These are phyloP conservation scores for Epinephelus coioides DNA, from an alignment of 2,797 vertebrate species.

Conservation along the genomic window DNA sequence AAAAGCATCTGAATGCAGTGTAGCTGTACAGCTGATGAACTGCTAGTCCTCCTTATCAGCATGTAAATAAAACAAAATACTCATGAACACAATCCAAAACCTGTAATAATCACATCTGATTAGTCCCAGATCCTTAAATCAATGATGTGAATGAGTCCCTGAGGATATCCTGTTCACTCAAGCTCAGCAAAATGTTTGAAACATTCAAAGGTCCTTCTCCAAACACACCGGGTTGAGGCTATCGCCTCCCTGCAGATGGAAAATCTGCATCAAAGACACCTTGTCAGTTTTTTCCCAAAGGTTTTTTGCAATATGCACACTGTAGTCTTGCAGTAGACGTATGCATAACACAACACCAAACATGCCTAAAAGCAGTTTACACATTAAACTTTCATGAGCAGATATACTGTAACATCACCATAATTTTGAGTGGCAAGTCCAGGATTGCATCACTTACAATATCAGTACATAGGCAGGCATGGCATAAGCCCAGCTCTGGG, in stretches of 20 bases:
- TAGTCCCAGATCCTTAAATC: slow-evolving; percentile 4
- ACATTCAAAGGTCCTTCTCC: neutral
- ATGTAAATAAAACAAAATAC: neutral
- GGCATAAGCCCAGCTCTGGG: slow-evolving; percentile 52
- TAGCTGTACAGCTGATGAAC: neutral
- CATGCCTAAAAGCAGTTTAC: slow-evolving; percentile 25
- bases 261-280: slow-evolving; percentile 27
- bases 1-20: neutral
- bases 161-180: neutral
- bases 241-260: slow-evolving; percentile 8
- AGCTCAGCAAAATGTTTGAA: slow-evolving; percentile 20
- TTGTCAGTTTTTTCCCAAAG: slow-evolving; percentile 4
- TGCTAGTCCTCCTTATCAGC: neutral
- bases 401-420: slow-evolving; percentile 7
- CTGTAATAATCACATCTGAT: neutral
- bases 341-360: slow-evolving; percentile 25
- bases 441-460: slow-evolving; percentile 46
- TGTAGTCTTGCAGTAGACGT: neutral
- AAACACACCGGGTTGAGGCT: slow-evolving; percentile 1
- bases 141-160: neutral
- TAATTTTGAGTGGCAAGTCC: slow-evolving; percentile 30
- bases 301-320: neutral
- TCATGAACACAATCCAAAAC: slow-evolving; percentile 5
- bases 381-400: slow-evolving; percentile 48
- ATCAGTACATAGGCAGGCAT: slow-evolving; percentile 48